Conservation (phyloP, 2,888 invertebrate genomes). For the Diarsia mendica region DNA sequence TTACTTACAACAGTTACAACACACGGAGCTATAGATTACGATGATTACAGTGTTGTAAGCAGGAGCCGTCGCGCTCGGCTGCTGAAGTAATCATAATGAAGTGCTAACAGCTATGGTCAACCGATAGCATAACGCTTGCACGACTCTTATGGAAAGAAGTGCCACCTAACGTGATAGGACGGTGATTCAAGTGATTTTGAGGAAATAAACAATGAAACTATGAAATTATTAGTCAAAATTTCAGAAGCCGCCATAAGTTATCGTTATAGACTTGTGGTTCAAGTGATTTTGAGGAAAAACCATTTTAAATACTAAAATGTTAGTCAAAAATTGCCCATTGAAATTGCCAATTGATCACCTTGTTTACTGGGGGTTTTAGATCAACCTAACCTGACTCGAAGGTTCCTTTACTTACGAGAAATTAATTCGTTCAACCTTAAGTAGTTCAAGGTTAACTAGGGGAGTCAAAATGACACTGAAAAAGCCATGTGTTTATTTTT, state of each 20-base stretch:
- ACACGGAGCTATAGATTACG: conserved; percentile 21
- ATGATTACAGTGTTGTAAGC: conserved; percentile 33
- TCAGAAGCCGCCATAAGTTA: not conserved
- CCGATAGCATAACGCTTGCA: not conserved
- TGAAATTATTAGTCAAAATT: not conserved
- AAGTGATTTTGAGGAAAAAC: not conserved
- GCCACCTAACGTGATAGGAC: not conserved
- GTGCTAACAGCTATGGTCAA: conserved; percentile 33
- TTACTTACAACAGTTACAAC: conserved; percentile 26
- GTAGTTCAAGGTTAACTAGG: not conserved
- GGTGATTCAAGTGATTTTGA: not conserved
- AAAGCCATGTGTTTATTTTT: not conserved
- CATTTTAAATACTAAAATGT: not conserved
- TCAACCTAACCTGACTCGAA: not conserved
- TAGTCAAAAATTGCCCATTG: not conserved
- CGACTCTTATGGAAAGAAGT: not conserved
- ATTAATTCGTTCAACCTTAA: not conserved
- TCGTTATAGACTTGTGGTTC: not conserved
- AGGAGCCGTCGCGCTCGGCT: not conserved
- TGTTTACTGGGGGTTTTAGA: not conserved
- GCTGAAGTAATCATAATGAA: conserved; percentile 41
- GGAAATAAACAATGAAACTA: not conserved
- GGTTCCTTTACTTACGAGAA: not conserved
- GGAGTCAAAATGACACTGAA: not conserved
- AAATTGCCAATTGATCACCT: not conserved